Evolutionary conservation across 1,140 invertebrate species (phyloP).

Genomic region (Neodiprion fabricii): DNA sequence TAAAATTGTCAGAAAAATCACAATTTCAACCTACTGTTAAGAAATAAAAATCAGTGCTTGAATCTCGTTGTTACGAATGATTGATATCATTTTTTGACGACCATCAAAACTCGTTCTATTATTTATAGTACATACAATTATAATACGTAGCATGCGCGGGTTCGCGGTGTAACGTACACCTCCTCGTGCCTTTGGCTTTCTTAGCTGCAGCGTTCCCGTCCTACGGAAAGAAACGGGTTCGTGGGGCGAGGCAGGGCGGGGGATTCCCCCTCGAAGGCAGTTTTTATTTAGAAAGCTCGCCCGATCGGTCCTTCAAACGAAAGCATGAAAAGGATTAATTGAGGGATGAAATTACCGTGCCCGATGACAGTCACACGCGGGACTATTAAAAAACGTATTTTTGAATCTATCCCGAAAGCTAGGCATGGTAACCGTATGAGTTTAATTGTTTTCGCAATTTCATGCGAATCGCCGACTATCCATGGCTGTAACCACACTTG

Average conservation of each 20-base stretch:
- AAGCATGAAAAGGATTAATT: neutral
- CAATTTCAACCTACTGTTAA: too few relatives aligned
- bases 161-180: neutral
- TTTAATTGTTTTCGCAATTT: neutral
- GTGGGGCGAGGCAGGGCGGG: neutral
- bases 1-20: too few relatives aligned
- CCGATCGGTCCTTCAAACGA: neutral
- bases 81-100: too few relatives aligned
- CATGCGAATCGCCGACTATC: neutral
- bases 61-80: too few relatives aligned
- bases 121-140: conserved; percentile 2
- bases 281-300: conserved; percentile 7
- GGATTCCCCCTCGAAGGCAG: neutral
- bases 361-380: neutral
- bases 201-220: neutral
- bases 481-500: neutral
- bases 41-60: too few relatives aligned
- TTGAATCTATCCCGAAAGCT: too few relatives aligned
- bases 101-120: neutral
- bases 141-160: neutral
- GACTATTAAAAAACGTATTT: too few relatives aligned
- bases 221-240: conserved; percentile 1
- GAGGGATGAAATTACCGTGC: neutral
- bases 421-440: neutral
- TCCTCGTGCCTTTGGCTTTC: neutral